phyloP scores from a whole-genome alignment of 2,888 invertebrate genomes.

The Lithosia quadra region DNA sequence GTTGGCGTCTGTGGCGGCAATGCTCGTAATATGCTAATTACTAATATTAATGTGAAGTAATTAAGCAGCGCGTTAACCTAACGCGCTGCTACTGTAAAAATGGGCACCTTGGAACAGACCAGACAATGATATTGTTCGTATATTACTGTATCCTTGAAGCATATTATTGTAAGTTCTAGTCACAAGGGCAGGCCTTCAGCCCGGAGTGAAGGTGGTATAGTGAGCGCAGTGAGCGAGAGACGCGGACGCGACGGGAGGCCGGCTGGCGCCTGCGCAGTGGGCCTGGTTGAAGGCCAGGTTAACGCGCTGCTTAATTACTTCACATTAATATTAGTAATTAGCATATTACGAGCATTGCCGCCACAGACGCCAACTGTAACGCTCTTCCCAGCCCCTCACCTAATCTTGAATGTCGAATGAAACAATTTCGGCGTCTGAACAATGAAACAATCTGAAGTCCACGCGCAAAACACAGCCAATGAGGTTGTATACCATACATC shows the following conservation, averaged over 20 bases:
- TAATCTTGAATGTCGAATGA: not conserved
- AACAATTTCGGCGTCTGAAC: no score
- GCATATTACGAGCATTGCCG: slow-evolving; percentile 46
- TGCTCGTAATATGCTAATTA: slow-evolving; percentile 55
- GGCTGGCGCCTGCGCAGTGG: slow-evolving; percentile 17
- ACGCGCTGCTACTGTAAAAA: no score
- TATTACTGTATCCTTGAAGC: no score
- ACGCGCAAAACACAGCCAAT: no score
- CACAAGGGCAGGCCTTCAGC: not conserved
- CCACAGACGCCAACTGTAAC: not conserved
- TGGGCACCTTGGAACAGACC: no score
- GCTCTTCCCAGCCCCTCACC: not conserved
- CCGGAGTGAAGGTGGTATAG: no score
- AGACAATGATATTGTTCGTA: no score
- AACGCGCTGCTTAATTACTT: slow-evolving; percentile 57
- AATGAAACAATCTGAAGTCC: no score
- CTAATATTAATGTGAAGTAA: slow-evolving; percentile 55
- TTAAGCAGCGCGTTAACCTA: slow-evolving; percentile 56
- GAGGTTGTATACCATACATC: no score
- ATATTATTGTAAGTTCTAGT: not conserved
- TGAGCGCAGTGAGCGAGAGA: no score
- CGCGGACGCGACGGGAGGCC: not conserved
- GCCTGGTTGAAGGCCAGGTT: slow-evolving; percentile 27
- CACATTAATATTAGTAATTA: slow-evolving; percentile 57
- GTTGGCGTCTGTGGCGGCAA: slow-evolving; percentile 4